phyloP scores from a whole-genome alignment of 2,113 vertebrate genomes.

The Ciconia stormi region DNA sequence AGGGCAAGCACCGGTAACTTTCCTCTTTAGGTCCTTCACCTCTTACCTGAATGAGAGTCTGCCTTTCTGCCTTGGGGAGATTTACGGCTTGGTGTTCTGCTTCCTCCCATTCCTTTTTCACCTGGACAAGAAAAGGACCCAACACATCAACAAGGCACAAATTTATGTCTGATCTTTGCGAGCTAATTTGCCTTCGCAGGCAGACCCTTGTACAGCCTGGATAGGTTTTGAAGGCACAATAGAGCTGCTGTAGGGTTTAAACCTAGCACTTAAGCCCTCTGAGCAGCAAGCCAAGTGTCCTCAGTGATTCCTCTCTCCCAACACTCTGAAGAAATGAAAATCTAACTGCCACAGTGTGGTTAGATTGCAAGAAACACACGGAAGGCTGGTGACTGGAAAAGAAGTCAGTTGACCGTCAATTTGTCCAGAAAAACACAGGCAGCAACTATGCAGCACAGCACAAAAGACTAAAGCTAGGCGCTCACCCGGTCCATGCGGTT shows the following conservation, averaged over 20 bases:
- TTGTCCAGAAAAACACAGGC: not conserved
- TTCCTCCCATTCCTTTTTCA: conserved; percentile 98
- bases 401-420: not conserved
- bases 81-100: conserved; percentile 94
- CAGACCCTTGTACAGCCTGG: not conserved
- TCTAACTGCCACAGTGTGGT: not conserved
- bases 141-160: not conserved
- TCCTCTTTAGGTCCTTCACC: not conserved
- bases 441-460: rapidly evolving
- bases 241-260: not conserved
- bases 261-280: not conserved
- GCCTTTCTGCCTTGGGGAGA: conserved; percentile 93
- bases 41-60: conserved; percentile 93
- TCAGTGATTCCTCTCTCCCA: not conserved
- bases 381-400: not conserved
- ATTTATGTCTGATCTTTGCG: not conserved
- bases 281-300: not conserved
- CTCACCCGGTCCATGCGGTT: conserved; percentile 96
- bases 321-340: not conserved
- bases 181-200: not conserved
- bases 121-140: conserved; percentile 71
- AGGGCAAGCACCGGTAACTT: not conserved
- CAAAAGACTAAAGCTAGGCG: too few species aligned
- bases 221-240: not conserved
- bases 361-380: not conserved